Base-by-base conservation (phyloP, 2,888 invertebrate species). In the Liodrosophila aerea region DNA sequence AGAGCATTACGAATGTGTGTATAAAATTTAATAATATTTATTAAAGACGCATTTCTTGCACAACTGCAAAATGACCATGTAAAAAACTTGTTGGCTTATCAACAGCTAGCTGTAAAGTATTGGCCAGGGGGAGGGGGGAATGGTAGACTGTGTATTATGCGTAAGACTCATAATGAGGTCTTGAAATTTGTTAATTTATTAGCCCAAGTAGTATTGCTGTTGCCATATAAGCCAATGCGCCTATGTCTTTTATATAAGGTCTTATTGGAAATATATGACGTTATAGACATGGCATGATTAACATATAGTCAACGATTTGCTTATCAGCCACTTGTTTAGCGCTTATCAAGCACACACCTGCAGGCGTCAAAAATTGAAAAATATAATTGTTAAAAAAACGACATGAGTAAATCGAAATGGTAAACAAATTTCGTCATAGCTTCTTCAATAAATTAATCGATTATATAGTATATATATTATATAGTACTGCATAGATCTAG, bases 391-490 rank as follows among this genome's bases (percentile, higher is more conserved):
- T 37, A n/a, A 33, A 39, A 29, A 18, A 37, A 3, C 11, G 36
- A 15, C 0, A 2, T 3, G 9, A 13, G 40, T 16, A 0, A 13
- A 39, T 33, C 9, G 50, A 46, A 40, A 43, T 18, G 11, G 66
- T 64, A 74, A 81, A 74, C 69, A 81, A 66, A 67, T 80, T 74
- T 84, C 75, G 77, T 81, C 84, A 83, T 62, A 27, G 50, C 15
- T 29, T 84, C 58, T 75, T n/a, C n/a, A 77, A 67, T 72, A 77
- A 72, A 81, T 77, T 65, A 81, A 67, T 61, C 74, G 70, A 57
- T 54, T 74, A 75, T 67, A 57, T 81, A 84, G 75, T 64, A 72
- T 82, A 82, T 78, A n/a, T 64, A 85, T 82, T 82, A 82, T 82
- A 56, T n/a, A n/a, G n/a, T n/a, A n/a, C n/a, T n/a, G n/a, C n/a